Base-by-base conservation (phyloP, 2,888 invertebrate species). In the Drepanosiphum platanoidis region DNA sequence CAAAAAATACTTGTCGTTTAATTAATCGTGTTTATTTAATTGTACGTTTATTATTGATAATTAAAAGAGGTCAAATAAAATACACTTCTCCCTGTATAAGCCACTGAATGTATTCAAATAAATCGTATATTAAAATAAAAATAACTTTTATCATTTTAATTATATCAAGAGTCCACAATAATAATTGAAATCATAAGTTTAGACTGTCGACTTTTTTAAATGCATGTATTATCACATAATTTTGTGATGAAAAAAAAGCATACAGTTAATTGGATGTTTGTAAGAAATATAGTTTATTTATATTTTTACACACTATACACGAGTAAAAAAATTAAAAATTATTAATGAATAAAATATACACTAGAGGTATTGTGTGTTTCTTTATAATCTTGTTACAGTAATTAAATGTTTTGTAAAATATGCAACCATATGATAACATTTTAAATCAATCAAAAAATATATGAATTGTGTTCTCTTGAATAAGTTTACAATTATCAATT, bases 111-210 rank as follows among this genome's bases (percentile, higher is more conserved):
- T 64, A 66, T 66, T 42, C 27, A 68, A 79, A 68, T 79, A 79
- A 79, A 66, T 66, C 13, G 66, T 78, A 32, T 27, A 66, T 79
- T 32, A 64, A 79, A 61, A 32, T 64, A 46, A 74, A 68, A 79
- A 66, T 42, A 64, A 77, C 58, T 30, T 61, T 77, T 66, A 66
- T 66, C 58, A 58, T 58, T 58, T 30, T 36, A 52, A 70, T 70
- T 52, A 34, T 81, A 52, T 36, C 70, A 71, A 81, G 80, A 81
- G 80, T 70, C 27, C 70, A 81, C 34, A 80, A 70, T 68, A 46
- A 78, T 42, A 36, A 66, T 42, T 52, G n/a, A 7, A n/a, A 64
- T 22, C 52, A 58, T 34, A 66, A 66, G 66, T 66, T 52, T 13
- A 52, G 13, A 34, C 52, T 27, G 34, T 46, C 68, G n/a, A 68